These are phyloP conservation scores for Bufotes viridis DNA, from an alignment of 2,797 vertebrate genomes.

Conservation along the genomic window DNA sequence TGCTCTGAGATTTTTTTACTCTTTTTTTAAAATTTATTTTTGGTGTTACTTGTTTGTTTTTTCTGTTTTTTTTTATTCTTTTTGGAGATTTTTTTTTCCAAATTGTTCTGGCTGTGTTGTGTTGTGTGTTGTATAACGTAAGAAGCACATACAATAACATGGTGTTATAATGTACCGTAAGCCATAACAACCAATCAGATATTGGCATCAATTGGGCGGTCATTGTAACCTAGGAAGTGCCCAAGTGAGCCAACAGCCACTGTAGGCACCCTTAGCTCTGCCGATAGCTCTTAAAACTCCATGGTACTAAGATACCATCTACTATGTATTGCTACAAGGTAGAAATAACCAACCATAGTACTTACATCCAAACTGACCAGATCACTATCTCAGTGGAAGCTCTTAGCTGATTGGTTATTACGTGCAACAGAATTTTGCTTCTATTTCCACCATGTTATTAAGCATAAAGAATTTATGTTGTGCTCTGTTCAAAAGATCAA, in stretches of 20 bases:
- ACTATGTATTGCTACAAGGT: neutral
- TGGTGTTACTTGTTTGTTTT: neutral
- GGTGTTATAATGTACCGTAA: neutral
- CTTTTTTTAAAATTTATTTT: conserved; percentile 23
- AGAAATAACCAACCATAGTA: neutral
- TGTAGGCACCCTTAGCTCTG: neutral
- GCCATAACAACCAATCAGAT: conserved; percentile 8
- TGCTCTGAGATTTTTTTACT: conserved; percentile 37
- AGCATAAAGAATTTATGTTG: neutral
- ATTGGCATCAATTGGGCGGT: neutral
- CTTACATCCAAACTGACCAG: neutral
- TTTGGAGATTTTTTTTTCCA: neutral
- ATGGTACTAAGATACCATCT: neutral
- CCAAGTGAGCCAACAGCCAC: neutral
- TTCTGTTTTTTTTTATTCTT: neutral
- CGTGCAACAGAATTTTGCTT: neutral
- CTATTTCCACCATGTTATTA: conserved; percentile 14
- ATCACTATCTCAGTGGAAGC: neutral
- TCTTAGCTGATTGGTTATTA: conserved; percentile 10
- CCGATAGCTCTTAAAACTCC: neutral
- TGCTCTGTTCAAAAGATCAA: neutral
- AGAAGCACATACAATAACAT: conserved; percentile 2
- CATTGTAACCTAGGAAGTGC: neutral
- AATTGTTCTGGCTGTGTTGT: conserved; percentile 18
- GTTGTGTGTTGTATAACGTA: conserved; percentile 28